Percentiles rank a stretch among this genome's conserved stretches.
Conservation (phyloP, 2,113 vertebrate genomes). For the Pygoscelis adeliae region DNA sequence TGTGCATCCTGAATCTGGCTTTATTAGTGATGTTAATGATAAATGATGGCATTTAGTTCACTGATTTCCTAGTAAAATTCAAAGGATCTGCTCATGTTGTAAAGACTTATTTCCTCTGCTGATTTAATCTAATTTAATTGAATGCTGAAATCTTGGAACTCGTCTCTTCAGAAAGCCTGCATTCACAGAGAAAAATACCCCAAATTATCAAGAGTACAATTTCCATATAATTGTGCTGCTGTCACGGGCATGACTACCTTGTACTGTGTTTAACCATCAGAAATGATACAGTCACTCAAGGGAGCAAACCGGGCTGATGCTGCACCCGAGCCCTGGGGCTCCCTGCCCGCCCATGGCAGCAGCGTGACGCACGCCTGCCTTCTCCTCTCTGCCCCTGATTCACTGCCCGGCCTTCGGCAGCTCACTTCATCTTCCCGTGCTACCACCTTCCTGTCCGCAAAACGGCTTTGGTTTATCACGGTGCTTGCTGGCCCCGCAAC, state of each 20-base stretch:
- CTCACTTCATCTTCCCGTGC: accelerated
- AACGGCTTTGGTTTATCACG: accelerated
- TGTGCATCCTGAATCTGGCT: not conserved
- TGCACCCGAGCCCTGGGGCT: not conserved
- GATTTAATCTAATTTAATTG: constrained; percentile 57
- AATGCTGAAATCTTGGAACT: not conserved
- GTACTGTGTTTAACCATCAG: not conserved
- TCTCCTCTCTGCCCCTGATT: not conserved
- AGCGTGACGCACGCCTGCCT: not conserved
- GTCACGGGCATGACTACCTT: not conserved
- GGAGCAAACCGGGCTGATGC: not conserved
- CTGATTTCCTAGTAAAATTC: constrained; percentile 19
- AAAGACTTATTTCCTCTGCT: constrained; percentile 51
- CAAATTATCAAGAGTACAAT: not conserved
- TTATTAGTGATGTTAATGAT: not conserved
- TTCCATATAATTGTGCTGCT: not conserved
- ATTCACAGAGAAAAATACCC: constrained; percentile 2
- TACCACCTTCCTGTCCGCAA: accelerated
- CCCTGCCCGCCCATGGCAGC: not conserved
- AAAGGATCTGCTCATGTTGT: not conserved
- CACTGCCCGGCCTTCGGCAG: not conserved
- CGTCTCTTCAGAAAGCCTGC: not conserved
- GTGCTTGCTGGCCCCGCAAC: accelerated
- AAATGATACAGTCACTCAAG: accelerated
- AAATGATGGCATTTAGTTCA: constrained; percentile 7